A percentile compares a stretch with the other conserved stretches of the same genome.
phyloP scores from a whole-genome alignment of 2,888 invertebrate species.

The Diarsia dahlii region DNA sequence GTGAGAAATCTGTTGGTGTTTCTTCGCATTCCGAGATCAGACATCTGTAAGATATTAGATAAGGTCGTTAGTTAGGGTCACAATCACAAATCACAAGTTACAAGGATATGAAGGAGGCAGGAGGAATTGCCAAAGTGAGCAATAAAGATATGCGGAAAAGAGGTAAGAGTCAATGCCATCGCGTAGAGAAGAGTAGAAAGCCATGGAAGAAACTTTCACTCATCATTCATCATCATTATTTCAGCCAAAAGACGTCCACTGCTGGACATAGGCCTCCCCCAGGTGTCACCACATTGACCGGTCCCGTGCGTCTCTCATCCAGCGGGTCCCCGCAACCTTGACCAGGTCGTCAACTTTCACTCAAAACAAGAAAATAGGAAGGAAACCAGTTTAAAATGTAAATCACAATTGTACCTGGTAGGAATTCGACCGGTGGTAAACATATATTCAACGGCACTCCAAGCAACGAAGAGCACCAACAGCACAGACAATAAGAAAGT shows the following conservation, averaged over 20 bases:
- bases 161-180: background rate
- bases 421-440: conserved; percentile 83
- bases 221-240: too few relatives aligned
- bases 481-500: conserved; percentile 71
- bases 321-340: too few relatives aligned
- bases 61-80: too few relatives aligned
- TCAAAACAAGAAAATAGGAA: background rate
- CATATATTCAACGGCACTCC: conserved; percentile 80
- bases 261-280: too few relatives aligned
- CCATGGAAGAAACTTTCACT: background rate
- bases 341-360: too few relatives aligned
- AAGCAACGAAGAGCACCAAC: conserved; percentile 78
- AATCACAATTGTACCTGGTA: conserved; percentile 74
- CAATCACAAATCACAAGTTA: background rate
- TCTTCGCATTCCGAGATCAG: conserved; percentile 78
- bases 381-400: background rate
- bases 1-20: conserved; percentile 73
- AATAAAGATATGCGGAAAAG: background rate
- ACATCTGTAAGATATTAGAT: conserved; percentile 70
- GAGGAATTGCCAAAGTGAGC: too few relatives aligned
- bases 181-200: too few relatives aligned
- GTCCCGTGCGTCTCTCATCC: too few relatives aligned
- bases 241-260: too few relatives aligned
- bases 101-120: background rate
- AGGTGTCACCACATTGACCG: too few relatives aligned